Percentiles rank a stretch among this genome's conserved stretches.
Evolutionary conservation across 2,113 vertebrate genomes (phyloP).

Genomic region (Donacobius atricapilla): DNA sequence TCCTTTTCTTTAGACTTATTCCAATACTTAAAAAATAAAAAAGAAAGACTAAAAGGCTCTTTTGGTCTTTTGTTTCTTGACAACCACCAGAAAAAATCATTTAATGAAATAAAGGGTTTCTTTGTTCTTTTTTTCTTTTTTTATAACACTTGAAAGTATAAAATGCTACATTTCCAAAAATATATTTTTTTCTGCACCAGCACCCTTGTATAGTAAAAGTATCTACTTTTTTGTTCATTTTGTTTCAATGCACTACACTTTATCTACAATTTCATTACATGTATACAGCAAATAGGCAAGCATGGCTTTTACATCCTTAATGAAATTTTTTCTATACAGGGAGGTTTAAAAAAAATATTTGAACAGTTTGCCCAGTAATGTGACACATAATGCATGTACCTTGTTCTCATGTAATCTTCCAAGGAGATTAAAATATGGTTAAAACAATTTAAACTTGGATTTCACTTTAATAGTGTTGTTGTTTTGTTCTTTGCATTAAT

Average conservation of each 20-base stretch:
- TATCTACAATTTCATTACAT: slow-evolving; percentile 93
- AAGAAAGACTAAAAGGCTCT: slow-evolving; percentile 86
- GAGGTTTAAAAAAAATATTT: slow-evolving; percentile 84
- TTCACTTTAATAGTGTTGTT: slow-evolving; percentile 73
- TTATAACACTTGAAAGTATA: slow-evolving; percentile 94
- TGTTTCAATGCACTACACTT: slow-evolving; percentile 86
- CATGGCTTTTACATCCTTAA: slow-evolving; percentile 95
- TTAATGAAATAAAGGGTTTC: slow-evolving; percentile 94
- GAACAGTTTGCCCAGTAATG: slow-evolving; percentile 86
- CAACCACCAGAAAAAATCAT: slow-evolving; percentile 87
- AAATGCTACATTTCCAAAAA: slow-evolving; percentile 94
- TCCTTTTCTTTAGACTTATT: slow-evolving; percentile 88
- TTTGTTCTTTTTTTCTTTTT: slow-evolving; percentile 87
- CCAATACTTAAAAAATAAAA: slow-evolving; percentile 84
- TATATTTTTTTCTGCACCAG: slow-evolving; percentile 90
- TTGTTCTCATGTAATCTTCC: slow-evolving; percentile 76
- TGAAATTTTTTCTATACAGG: slow-evolving; percentile 85
- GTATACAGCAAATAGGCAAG: slow-evolving; percentile 92
- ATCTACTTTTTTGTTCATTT: slow-evolving; percentile 83
- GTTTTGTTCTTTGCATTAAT: slow-evolving; percentile 68
- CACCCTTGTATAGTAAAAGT: slow-evolving; percentile 89
- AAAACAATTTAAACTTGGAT: slow-evolving; percentile 70
- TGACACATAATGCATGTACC: slow-evolving; percentile 90
- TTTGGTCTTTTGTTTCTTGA: slow-evolving; percentile 90
- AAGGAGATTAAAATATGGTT: slow-evolving; percentile 74